Conservation (phyloP, 1,140 invertebrate genomes). For the Drosophila biarmipes region DNA sequence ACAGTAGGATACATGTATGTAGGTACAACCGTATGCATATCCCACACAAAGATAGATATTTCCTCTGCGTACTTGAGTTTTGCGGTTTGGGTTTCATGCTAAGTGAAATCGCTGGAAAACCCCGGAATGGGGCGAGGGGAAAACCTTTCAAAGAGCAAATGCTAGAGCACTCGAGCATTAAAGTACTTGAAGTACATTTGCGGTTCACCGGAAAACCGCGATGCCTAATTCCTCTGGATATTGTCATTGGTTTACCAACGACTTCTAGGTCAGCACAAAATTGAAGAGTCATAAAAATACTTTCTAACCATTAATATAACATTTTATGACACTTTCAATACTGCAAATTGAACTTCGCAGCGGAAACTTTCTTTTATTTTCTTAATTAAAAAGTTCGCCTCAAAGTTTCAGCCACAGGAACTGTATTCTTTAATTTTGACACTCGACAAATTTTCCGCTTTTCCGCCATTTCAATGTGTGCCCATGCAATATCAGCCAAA, state of each 20-base stretch:
- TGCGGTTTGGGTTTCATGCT: constrained; percentile 25
- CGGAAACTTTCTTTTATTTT: constrained; percentile 5
- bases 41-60: constrained; percentile 9
- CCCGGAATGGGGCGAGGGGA: constrained; percentile 1
- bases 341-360: background rate
- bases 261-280: background rate
- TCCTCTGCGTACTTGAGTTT: constrained; percentile 23
- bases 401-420: constrained; percentile 5
- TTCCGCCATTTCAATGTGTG: background rate
- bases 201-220: constrained; percentile 17
- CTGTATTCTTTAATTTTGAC: background rate
- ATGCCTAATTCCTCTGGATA: background rate
- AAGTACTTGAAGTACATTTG: constrained; percentile 24
- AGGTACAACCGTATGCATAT: background rate
- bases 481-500: background rate
- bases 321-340: background rate
- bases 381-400: constrained; percentile 27
- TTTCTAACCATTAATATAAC: background rate
- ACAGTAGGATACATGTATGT: background rate
- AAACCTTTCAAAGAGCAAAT: constrained; percentile 7
- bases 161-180: constrained; percentile 20
- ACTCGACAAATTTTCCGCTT: background rate
- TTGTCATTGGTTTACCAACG: background rate
- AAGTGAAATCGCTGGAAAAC: constrained; percentile 35
- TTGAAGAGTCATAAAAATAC: too few species aligned